Evolutionary conservation across 2,113 vertebrate species (phyloP), one percentile per base, ranked within the genome.

Genomic region (Odontophorus gujanensis): DNA sequence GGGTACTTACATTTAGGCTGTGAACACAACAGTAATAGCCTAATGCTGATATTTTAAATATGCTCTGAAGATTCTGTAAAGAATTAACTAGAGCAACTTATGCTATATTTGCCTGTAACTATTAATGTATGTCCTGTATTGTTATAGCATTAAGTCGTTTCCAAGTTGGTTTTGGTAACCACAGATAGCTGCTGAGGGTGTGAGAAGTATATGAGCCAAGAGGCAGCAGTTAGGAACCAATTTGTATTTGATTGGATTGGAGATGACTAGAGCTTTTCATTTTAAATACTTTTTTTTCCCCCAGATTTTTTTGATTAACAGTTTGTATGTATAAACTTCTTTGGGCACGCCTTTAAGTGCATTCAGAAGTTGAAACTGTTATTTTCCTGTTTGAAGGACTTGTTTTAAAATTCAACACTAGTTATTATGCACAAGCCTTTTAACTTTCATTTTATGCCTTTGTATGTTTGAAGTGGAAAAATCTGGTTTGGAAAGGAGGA

Each of bases 81-180:
- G 32, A 93, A 63, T 77, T 71, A 81, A 75, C 10, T 38, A 61
- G 38, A 38, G 9, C 7, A 18, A n/a, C 34, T 51, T 51, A 55
- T 77, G 47, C 9, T 69, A 1, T 57, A 43, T 63, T 61, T 55
- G 83, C 25, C 36, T 53, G 30, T 57, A 36, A 32, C 42, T 87
- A 58, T 79, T 82, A 87, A n/a, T 82, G 75, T 78, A 15, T 45
- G 57, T 34, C 59, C 42, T 53, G 2, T 85, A 59, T 76, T 32
- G 2, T 75, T 87, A 5, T 3, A 71, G 34, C 28, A n/a, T 50
- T 84, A 34, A 71, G 32, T 72, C 75, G 38, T 78, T 86, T 87
- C 32, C 78, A 62, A 50, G 81, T 73, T 59, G 47, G 36, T 47
- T 75, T 81, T 55, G 71, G 51, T 91, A 87, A 79, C 36, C 9